Conservation (phyloP, 2,113 vertebrate species). For the Halcyon senegalensis region DNA sequence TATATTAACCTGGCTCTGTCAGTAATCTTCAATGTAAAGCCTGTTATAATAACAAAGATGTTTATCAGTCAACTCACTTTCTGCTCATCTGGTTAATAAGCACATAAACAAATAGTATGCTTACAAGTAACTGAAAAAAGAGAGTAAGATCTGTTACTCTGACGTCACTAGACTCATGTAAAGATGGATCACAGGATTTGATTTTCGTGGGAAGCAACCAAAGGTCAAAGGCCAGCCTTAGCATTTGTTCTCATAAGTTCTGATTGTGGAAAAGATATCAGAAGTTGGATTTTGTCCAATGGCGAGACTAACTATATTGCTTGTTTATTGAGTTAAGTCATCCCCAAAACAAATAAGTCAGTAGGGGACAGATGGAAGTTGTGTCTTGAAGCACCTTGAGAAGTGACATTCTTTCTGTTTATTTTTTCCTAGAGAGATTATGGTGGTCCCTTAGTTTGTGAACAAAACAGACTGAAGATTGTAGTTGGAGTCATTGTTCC, state of each 20-base stretch:
- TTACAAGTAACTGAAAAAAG: not conserved
- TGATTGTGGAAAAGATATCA: not conserved
- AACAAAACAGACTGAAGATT: conserved; percentile 90
- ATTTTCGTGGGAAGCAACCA: not conserved
- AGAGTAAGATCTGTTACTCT: not conserved
- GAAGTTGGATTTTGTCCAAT: not conserved
- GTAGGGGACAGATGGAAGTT: not conserved
- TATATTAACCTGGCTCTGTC: not conserved
- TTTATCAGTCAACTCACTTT: not conserved
- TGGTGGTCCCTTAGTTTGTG: conserved; percentile 93
- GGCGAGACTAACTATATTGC: not conserved
- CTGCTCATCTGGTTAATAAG: not conserved
- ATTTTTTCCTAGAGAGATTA: conserved; percentile 87
- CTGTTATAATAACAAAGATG: not conserved
- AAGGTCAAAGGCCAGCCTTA: not conserved
- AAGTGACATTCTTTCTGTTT: not conserved
- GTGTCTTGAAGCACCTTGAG: not conserved
- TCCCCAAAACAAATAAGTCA: not conserved
- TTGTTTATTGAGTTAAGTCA: not conserved
- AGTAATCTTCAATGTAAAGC: not conserved
- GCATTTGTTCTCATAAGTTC: not conserved
- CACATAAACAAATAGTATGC: not conserved
- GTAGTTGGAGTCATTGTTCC: conserved; percentile 95
- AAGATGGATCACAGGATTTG: not conserved
- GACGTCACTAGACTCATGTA: not conserved